A percentile compares a stretch with the other conserved stretches of the same genome.
These are phyloP conservation scores for Aphis gossypii DNA, from an alignment of 1,140 invertebrate genomes.

Conservation along the genomic window DNA sequence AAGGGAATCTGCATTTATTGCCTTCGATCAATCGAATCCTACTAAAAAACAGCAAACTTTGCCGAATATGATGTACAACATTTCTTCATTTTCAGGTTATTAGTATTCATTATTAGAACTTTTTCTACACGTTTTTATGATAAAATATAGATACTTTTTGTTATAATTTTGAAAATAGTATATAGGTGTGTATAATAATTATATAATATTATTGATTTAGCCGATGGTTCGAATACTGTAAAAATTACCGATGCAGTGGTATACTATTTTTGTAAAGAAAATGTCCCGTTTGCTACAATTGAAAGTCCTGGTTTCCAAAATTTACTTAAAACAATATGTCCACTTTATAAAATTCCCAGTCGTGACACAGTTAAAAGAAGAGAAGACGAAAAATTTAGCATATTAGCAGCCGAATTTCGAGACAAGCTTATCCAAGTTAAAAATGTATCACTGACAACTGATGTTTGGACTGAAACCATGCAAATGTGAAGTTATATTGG, in stretches of 20 bases:
- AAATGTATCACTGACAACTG: not conserved
- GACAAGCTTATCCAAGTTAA: not conserved
- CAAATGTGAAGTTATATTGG: not conserved
- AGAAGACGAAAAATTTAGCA: not conserved
- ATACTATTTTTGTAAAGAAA: conserved; percentile 25
- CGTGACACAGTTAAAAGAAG: not conserved
- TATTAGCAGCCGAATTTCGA: conserved; percentile 12
- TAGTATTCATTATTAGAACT: not conserved
- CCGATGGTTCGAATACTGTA: conserved; percentile 21
- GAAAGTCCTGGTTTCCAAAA: not conserved
- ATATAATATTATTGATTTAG: conserved; percentile 15
- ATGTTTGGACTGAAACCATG: conserved; percentile 8
- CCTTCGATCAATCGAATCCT: not conserved
- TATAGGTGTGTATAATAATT: not conserved
- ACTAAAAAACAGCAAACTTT: conserved; percentile 10
- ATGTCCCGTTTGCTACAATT: conserved; percentile 15
- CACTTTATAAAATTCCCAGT: conserved; percentile 17
- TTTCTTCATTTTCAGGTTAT: conserved; percentile 10
- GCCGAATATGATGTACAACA: conserved; percentile 15
- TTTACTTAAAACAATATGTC: not conserved
- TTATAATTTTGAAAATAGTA: not conserved
- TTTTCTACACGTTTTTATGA: too few relatives aligned
- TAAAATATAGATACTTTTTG: too few relatives aligned
- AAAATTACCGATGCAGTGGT: conserved; percentile 19
- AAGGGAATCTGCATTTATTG: not conserved